A percentile compares a stretch with the other conserved stretches of the same genome.
Evolutionary conservation across 2,113 vertebrate genomes (phyloP).

Genomic region (Murina feae): DNA sequence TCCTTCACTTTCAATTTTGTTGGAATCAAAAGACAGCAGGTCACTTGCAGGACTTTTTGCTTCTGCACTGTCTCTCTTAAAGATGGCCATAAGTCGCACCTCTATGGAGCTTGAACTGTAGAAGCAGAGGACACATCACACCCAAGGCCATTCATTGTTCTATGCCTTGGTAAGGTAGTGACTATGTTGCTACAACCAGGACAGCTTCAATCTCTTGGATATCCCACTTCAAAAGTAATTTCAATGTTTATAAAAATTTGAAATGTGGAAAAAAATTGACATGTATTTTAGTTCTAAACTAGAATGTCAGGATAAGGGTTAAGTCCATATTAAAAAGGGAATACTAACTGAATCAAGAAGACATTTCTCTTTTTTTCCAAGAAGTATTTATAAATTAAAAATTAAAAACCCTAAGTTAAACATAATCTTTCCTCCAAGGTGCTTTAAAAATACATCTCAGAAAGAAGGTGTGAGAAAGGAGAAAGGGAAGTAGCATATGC

Average conservation of each 20-base stretch:
- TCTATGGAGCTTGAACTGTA: slow-evolving; percentile 84
- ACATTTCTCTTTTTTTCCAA: not conserved
- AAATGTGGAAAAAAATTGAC: not conserved
- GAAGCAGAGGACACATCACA: slow-evolving; percentile 34
- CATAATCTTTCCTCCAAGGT: not conserved
- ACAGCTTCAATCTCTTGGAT: not conserved
- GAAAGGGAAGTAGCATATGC: not conserved
- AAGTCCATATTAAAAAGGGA: not conserved
- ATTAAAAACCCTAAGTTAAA: slow-evolving; percentile 10
- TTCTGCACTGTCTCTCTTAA: slow-evolving; percentile 80
- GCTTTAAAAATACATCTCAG: slow-evolving; percentile 17
- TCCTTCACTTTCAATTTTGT: slow-evolving; percentile 78
- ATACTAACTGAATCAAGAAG: not conserved
- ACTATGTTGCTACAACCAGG: not conserved
- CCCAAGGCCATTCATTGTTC: not conserved
- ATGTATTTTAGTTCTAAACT: not conserved
- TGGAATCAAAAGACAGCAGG: slow-evolving; percentile 78
- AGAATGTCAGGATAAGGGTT: not conserved
- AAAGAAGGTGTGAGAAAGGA: not conserved
- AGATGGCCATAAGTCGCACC: slow-evolving; percentile 84
- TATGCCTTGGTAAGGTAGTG: not conserved
- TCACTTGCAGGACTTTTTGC: slow-evolving; percentile 69
- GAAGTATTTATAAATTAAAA: slow-evolving; percentile 33
- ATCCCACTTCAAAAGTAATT: not conserved
- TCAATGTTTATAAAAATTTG: not conserved